These are phyloP conservation scores for Hemistola chrysoprasaria DNA, from an alignment of 2,888 invertebrate species.

Conservation along the genomic window DNA sequence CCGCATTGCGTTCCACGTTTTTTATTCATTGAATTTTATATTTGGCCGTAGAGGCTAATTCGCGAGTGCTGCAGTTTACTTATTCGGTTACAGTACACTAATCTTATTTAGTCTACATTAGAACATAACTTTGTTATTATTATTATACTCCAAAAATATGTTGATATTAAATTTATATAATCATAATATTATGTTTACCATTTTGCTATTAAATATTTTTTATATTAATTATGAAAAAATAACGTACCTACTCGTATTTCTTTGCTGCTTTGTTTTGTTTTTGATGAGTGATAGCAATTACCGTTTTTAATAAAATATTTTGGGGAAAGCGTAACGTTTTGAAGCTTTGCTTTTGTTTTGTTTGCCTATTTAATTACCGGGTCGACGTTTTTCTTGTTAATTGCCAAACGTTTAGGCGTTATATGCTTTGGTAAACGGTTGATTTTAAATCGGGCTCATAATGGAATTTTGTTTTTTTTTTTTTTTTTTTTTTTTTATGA, in stretches of 20 bases:
- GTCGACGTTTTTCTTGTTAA: conserved; percentile 20
- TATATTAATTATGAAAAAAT: too few species aligned
- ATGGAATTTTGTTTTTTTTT: too few species aligned
- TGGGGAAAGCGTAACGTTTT: conserved; percentile 12
- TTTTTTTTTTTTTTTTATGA: too few species aligned
- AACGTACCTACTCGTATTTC: background rate
- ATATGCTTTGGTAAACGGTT: conserved; percentile 27
- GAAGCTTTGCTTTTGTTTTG: conserved; percentile 13
- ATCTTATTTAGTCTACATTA: too few species aligned
- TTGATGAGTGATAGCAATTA: conserved; percentile 22
- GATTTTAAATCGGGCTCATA: background rate
- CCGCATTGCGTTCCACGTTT: conserved; percentile 29
- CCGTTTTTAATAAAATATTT: conserved; percentile 15
- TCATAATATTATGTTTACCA: too few species aligned
- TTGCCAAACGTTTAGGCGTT: conserved; percentile 26
- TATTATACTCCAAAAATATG: too few species aligned
- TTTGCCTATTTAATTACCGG: conserved; percentile 21
- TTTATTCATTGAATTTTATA: conserved; percentile 22
- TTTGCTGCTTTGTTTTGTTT: conserved; percentile 8
- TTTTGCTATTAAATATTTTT: too few species aligned
- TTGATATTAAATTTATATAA: too few species aligned
- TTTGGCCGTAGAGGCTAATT: background rate
- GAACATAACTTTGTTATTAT: too few species aligned
- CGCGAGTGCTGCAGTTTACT: too few species aligned
- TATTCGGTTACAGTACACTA: too few species aligned